Evolutionary conservation across 2,113 vertebrate genomes (phyloP).

Genomic region (Diphyllodes magnificus): DNA sequence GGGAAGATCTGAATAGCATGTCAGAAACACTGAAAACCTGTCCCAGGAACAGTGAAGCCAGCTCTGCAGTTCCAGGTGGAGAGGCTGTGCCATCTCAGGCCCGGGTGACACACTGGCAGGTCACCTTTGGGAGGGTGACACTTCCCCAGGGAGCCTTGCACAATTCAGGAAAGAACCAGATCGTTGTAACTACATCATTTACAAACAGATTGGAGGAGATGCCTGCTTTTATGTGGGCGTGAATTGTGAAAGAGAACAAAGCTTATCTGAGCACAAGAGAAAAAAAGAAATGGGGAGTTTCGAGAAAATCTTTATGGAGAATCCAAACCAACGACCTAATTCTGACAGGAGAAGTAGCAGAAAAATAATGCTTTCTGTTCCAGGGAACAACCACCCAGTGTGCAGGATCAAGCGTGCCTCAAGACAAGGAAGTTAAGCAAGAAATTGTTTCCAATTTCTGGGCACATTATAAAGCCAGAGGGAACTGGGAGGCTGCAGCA

Average conservation of each 20-base stretch:
- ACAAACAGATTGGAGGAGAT: neutral
- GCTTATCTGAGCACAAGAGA: neutral
- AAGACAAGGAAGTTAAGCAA: neutral
- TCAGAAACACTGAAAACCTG: neutral
- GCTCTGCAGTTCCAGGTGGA: neutral
- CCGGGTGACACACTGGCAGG: neutral
- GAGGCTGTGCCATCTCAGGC: neutral
- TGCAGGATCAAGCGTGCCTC: neutral
- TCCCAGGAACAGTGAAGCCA: neutral
- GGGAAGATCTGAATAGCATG: neutral
- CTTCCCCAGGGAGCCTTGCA: neutral
- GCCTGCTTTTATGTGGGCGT: neutral
- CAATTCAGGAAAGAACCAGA: neutral
- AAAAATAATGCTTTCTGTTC: neutral
- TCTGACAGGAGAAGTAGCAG: neutral
- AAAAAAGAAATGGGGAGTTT: neutral
- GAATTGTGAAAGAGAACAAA: neutral
- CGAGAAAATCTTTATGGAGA: neutral
- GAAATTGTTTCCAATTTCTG: neutral
- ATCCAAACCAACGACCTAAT: neutral
- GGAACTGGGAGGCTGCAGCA: neutral
- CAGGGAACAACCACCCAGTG: neutral
- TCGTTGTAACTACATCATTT: neutral
- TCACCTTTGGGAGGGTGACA: neutral
- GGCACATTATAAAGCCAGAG: neutral